Base-by-base conservation (phyloP, 2,113 vertebrate genomes). In the Guaruba guarouba region DNA sequence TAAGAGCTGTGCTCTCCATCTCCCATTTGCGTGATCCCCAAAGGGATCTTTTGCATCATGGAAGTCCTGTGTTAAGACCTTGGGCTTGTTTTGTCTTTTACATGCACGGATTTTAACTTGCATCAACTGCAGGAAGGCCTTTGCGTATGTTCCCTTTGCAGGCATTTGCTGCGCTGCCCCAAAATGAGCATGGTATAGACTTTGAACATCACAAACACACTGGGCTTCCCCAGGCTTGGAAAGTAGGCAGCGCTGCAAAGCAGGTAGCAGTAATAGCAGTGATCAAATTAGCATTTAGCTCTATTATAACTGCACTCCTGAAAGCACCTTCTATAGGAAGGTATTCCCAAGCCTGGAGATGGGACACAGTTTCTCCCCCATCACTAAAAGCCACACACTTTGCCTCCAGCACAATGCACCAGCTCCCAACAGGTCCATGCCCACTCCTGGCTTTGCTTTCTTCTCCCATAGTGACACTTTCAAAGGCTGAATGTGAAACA, bases 341-440 rank as follows among this genome's bases (percentile, higher is more conserved):
- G 20, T 31, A 7, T 69, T 63, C 33, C 43, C n/a, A 41, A 48
- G 49, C 37, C 48, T 48, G 67, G 67, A 37, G 25, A 10, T 37
- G 16, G 31, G n/a, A 43, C 11, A 6, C 14, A 6, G 6, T 15
- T 54, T 43, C 17, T 29, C 44, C 29, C 16, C 15, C 4, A 2
- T 15, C 61, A 19, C 61, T 15, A 11, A 31, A 37, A 63, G 14
- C 73, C 64, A 7, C 0, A 2, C 19, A 6, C 28, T 37, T 57
- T 19, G 19, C 55, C 44, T 31, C 49, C 39, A 49, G 27, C 29
- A 22, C 41, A 23, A 17, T 1, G 1, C 16, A 25, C 39, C 6
- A 1, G 78, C 29, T 22, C 68, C 31, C 1, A 0, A 28, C 10
- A 0, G 20, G n/a, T 35, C 54, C 10, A 1, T 43, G n/a, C 54